Evolutionary conservation across 2,113 vertebrate genomes (phyloP).

Genomic region (Cochlearius cochlearius): DNA sequence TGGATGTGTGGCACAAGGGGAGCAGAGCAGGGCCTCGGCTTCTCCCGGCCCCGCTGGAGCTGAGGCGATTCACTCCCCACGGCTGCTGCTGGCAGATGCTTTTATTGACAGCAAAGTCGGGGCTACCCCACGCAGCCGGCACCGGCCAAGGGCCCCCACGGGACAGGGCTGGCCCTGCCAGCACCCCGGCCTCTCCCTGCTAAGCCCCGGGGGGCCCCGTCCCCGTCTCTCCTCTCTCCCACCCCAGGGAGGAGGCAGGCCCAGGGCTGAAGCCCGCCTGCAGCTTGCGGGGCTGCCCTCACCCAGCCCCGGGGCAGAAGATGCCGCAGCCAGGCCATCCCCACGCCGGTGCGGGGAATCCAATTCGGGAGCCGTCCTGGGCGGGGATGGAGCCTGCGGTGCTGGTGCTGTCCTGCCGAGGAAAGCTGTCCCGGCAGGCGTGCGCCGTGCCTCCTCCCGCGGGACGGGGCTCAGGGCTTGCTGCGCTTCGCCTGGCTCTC

Average conservation of each 20-base stretch:
- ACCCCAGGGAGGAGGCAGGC: neutral
- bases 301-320: neutral
- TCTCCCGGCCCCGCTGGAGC: neutral
- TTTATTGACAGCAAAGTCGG: neutral
- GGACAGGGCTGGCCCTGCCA: neutral
- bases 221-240: neutral
- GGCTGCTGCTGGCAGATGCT: neutral
- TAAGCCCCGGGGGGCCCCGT: rapidly evolving
- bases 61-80: rapidly evolving
- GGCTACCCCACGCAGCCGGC: too few species aligned
- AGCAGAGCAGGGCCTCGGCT: neutral
- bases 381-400: rapidly evolving
- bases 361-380: rapidly evolving
- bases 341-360: rapidly evolving
- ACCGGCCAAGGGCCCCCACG: rapidly evolving
- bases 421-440: neutral
- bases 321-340: rapidly evolving
- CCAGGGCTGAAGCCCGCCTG: neutral
- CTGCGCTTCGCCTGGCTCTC: constrained; percentile 81
- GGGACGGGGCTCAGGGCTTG: constrained; percentile 74
- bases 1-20: rapidly evolving
- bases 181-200: neutral
- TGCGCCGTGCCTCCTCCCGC: rapidly evolving
- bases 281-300: neutral
- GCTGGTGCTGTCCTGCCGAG: rapidly evolving